A percentile compares a stretch with the other conserved stretches of the same genome.
Evolutionary conservation across 1,140 invertebrate species (phyloP).

Genomic region (Diuraphis noxia): DNA sequence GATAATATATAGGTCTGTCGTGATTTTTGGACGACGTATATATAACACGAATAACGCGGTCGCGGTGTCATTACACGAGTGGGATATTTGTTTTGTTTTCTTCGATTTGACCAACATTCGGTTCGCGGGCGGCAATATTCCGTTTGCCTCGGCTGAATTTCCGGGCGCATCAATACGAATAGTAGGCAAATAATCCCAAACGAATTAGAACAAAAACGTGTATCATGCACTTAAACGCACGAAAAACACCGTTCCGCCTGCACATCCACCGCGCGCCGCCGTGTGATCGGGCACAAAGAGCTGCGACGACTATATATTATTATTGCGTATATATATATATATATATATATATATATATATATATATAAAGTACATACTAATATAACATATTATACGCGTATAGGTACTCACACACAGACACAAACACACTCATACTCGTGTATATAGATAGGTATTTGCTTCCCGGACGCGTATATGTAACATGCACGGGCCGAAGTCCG

Average conservation of each 20-base stretch:
- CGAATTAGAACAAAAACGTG: slow-evolving; percentile 47
- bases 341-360: too few relatives aligned
- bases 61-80: background rate
- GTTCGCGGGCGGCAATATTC: background rate
- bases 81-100: slow-evolving; percentile 4
- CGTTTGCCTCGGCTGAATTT: background rate
- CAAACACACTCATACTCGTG: too few relatives aligned
- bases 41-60: background rate
- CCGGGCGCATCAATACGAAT: background rate
- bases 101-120: background rate
- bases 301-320: background rate
- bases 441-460: background rate
- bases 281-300: slow-evolving; percentile 21
- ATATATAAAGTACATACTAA: too few relatives aligned
- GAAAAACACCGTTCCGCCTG: background rate
- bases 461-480: background rate
- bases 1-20: background rate
- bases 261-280: background rate
- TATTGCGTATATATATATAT: too few relatives aligned
- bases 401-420: too few relatives aligned
- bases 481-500: slow-evolving; percentile 5
- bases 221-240: slow-evolving; percentile 38
- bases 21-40: background rate
- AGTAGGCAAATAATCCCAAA: background rate
- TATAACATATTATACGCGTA: too few relatives aligned